phyloP scores from a whole-genome alignment of 2,888 invertebrate genomes.

The Eudasyphora cyanicolor region DNA sequence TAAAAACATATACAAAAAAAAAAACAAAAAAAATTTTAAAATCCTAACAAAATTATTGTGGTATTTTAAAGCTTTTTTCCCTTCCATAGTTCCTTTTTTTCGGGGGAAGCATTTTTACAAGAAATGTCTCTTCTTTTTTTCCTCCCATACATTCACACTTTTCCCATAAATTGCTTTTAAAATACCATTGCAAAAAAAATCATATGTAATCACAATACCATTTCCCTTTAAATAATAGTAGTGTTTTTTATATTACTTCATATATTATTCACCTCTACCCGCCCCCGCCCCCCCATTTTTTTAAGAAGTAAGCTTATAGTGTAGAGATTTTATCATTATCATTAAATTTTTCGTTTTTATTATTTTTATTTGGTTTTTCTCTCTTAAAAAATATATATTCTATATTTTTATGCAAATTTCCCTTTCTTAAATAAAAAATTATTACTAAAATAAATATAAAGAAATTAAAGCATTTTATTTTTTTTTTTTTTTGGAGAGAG shows the following conservation, averaged over 20 bases:
- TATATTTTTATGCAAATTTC: slow-evolving; percentile 52
- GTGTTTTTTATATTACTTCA: slow-evolving; percentile 19
- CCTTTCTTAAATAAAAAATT: slow-evolving; percentile 37
- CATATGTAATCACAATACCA: neutral
- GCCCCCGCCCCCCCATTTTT: too few species aligned
- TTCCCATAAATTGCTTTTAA: slow-evolving; percentile 9
- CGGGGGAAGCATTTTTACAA: neutral
- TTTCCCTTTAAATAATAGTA: slow-evolving; percentile 8
- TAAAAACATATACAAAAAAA: slow-evolving; percentile 37
- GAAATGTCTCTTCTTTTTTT: neutral
- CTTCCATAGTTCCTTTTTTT: slow-evolving; percentile 1
- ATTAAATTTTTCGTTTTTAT: slow-evolving; percentile 20
- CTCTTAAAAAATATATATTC: slow-evolving; percentile 41
- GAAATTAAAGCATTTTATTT: too few species aligned
- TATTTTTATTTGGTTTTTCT: slow-evolving; percentile 26
- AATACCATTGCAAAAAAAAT: slow-evolving; percentile 26
- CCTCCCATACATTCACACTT: neutral
- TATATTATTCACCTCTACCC: slow-evolving; percentile 21
- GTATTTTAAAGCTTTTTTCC: slow-evolving; percentile 43
- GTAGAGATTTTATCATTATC: slow-evolving; percentile 16
- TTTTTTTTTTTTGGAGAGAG: too few species aligned
- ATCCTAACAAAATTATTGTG: slow-evolving; percentile 34
- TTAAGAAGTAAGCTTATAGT: slow-evolving; percentile 15
- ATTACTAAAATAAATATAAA: slow-evolving; percentile 43
- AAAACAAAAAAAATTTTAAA: slow-evolving; percentile 40